phyloP scores from a whole-genome alignment of 2,113 vertebrate genomes.

The Syrmaticus mikado region DNA sequence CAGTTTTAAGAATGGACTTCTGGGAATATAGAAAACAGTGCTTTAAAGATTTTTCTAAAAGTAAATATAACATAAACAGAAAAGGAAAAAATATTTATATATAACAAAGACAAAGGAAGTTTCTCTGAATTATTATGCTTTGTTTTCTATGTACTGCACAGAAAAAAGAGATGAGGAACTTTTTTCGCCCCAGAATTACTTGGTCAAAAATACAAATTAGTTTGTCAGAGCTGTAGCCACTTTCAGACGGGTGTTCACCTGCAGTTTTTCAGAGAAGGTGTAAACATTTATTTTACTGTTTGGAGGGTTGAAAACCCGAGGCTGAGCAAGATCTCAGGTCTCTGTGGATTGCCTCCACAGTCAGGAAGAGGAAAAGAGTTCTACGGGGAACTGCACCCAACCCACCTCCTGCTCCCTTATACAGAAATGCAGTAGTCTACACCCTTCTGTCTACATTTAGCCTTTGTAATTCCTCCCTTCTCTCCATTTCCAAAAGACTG shows the following conservation, averaged over 20 bases:
- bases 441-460: neutral
- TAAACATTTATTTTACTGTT: neutral
- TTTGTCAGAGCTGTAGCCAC: neutral
- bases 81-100: neutral
- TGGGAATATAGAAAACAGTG: neutral
- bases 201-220: neutral
- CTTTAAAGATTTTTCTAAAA: constrained; percentile 7
- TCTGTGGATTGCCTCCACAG: neutral
- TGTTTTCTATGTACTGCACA: neutral
- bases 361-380: neutral
- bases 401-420: neutral
- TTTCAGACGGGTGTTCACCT: neutral
- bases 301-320: accelerated
- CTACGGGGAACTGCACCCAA: accelerated
- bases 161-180: neutral
- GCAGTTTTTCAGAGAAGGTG: neutral
- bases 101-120: neutral
- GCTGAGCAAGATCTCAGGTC: neutral
- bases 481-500: neutral
- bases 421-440: neutral
- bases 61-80: constrained; percentile 7
- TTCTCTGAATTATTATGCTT: neutral
- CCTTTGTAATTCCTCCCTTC: neutral
- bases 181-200: neutral
- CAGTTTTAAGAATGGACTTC: neutral